phyloP scores from a whole-genome alignment of 2,888 invertebrate species.

The Pollenia labialis region DNA sequence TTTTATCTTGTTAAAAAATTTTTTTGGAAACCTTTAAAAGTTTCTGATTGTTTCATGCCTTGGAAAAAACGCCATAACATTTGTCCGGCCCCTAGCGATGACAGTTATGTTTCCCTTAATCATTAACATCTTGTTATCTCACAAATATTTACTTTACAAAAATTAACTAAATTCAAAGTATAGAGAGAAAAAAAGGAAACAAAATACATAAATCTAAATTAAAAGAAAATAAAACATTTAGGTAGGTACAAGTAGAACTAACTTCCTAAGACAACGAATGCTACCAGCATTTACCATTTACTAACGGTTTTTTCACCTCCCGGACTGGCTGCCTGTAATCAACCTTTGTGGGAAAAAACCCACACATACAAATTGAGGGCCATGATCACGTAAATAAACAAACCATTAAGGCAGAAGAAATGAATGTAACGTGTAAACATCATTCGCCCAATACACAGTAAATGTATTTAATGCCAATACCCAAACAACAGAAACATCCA shows the following conservation, averaged over 20 bases:
- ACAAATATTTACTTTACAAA: conserved; percentile 64
- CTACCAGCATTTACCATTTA: not conserved
- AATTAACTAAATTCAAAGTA: conserved; percentile 10
- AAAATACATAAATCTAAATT: not conserved
- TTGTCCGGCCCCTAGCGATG: not conserved
- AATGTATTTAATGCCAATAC: not conserved
- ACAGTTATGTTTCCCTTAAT: conserved; percentile 49
- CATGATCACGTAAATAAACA: conserved; percentile 62
- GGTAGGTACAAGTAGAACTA: not conserved
- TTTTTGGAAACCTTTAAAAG: not conserved
- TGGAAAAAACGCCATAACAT: not conserved
- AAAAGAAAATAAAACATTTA: not conserved
- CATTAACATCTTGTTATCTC: conserved; percentile 55
- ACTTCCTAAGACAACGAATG: not conserved
- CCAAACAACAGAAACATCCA: not conserved
- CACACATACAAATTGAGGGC: not conserved
- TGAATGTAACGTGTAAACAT: conserved; percentile 25
- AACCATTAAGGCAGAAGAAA: conserved; percentile 38
- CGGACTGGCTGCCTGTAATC: not conserved
- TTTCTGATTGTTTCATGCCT: not conserved
- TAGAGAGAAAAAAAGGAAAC: not conserved
- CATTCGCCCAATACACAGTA: conserved; percentile 36
- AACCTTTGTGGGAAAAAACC: not conserved
- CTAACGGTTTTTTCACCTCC: conserved; percentile 5
- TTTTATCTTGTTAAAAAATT: too few relatives aligned